Base-by-base conservation (phyloP, 1,140 invertebrate species). In the Drosophila burlai region DNA sequence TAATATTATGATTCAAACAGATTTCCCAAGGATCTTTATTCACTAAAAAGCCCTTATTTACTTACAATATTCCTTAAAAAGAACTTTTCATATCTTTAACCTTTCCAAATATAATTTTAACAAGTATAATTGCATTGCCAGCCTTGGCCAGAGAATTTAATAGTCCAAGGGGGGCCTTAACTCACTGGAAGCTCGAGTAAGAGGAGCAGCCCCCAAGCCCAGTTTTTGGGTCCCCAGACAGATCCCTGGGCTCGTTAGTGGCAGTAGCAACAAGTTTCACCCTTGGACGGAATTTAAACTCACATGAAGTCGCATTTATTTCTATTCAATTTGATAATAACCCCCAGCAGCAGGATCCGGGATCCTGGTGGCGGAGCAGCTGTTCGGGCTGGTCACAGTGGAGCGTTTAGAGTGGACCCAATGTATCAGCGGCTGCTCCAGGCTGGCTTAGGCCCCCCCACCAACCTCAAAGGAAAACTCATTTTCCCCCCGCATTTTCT, bases 311-410 rank as follows among this genome's bases (percentile, higher is more conserved):
- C 77, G 84, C 76, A 87, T 87, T 87, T 87, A 87, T 89, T 87
- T 87, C 85, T 89, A 89, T 87, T 87, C 84, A 87, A 87, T 87
- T 87, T 89, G 81, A 87, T 87, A 87, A 89, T 87, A 89, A 78
- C 84, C 84, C 80, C 64, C 62, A 83, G 81, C 81, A 64, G 68
- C 18, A 9, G 31, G 50, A 46, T 58, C 46, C 45, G 82, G 31
- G 64, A 47, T 42, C 63, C 63, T 42, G 36, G 11, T 10, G 52
- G 50, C 34, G 63, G 55, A 87, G 80, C 83, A 83, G 80, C 83
- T 86, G 83, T 45, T 73, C 47, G 52, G 38, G 54, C 38, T 52
- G 55, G 84, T 60, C 84, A 76, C 84, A 84, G 84, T 81, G 85
- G 84, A 77, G 84, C 84, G 78, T 87, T 87, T 87, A 87, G 84